These are phyloP conservation scores for Quadriops clusia DNA, from an alignment of 2,888 invertebrate species.

Conservation along the genomic window DNA sequence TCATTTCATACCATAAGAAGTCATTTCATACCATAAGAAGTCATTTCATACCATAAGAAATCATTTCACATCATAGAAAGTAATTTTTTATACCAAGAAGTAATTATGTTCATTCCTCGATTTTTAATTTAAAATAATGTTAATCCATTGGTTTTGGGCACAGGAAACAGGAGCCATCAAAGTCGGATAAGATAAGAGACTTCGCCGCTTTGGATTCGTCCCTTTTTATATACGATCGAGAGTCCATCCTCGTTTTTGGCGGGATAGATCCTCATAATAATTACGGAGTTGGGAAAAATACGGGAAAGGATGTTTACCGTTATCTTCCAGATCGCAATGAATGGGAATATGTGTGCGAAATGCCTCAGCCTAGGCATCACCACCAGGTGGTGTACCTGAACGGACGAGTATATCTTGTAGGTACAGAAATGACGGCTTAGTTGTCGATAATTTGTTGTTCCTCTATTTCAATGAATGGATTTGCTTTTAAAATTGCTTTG, in stretches of 20 bases:
- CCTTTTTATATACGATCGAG: conserved; percentile 34
- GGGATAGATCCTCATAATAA: conserved; percentile 53
- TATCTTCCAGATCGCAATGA: conserved; percentile 47
- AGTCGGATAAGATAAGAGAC: no score
- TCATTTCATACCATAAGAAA: no score
- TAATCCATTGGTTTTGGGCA: no score
- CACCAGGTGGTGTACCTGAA: conserved; percentile 52
- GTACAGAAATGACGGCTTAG: conserved; percentile 32
- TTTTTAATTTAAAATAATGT: no score
- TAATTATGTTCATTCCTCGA: no score
- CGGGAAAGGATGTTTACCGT: conserved; percentile 49
- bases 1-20: no score
- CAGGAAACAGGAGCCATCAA: no score
- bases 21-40: no score
- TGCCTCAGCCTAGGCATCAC: conserved; percentile 59
- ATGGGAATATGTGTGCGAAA: conserved; percentile 55
- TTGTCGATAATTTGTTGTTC: conserved; percentile 1
- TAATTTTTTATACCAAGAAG: no score
- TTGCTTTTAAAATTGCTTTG: no score
- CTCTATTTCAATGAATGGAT: conserved; percentile 1
- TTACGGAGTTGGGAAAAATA: conserved; percentile 44
- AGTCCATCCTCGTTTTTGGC: conserved; percentile 55
- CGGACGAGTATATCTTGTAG: conserved; percentile 55
- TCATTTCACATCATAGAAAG: no score
- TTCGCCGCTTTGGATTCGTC: no score